Base-by-base conservation (phyloP, 2,113 vertebrate species). In the Cettia cetti region DNA sequence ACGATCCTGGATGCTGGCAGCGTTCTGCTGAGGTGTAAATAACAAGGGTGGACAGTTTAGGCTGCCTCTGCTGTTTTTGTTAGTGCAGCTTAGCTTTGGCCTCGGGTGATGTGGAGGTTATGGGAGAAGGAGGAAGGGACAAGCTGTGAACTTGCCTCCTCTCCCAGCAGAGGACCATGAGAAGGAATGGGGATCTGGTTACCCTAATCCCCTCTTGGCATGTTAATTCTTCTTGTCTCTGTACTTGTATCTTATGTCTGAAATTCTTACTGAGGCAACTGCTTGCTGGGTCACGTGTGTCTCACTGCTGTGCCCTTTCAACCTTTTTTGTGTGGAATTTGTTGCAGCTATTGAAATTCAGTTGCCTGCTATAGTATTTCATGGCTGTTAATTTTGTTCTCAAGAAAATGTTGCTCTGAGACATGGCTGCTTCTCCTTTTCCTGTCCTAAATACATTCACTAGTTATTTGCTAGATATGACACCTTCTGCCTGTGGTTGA, bases 21-120 rank as follows among this genome's bases (percentile, higher is more conserved):
- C 27, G 0, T 90, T 91, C 92, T 92, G 86, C 94, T 91, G 91
- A 92, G 94, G 94, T 94, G 94, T 96, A 89, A 97, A 83, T 95
- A 96, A 96, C 89, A 30, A 79, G 84, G 79, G 63, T 90, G 64
- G 96, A 95, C 95, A 89, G 87, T 94, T 95, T 60, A 90, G 4
- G 11, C 68, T 77, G 77, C 61, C 90, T 95, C 74, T 87, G 83
- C 91, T 92, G 92, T 95, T 93, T 94, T 94, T 86, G 91, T 96
- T 94, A 80, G 72, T 54, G 52, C 81, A 81, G 86, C 69, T 93
- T 90, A 56, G 88, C 82, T 90, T 54, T 87, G 0, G 64, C 92
- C 85, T 90, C 4, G 6, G 90, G 91, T 49, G 1, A 31, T 44
- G 31, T 42, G 82, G 91, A 92, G 91, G 80, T 68, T 92, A 9